A percentile compares a stretch with the other conserved stretches of the same genome.
Evolutionary conservation across 2,797 vertebrate species (phyloP).

Genomic region (Poeciliopsis infans): DNA sequence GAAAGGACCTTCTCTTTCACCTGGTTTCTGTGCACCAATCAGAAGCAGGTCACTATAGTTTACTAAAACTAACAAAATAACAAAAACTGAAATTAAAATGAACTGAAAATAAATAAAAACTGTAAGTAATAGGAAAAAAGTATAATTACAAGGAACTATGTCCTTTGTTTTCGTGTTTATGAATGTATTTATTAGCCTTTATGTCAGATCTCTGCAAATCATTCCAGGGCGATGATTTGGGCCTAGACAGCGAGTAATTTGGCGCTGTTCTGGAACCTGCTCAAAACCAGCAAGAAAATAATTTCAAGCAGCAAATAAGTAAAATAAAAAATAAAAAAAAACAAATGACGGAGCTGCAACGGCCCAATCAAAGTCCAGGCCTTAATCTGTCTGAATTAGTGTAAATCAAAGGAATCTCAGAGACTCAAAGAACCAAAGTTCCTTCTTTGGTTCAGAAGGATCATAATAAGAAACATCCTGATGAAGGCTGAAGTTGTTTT

Average conservation of each 20-base stretch:
- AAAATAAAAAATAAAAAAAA: background rate
- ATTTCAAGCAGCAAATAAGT: background rate
- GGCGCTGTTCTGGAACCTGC: background rate
- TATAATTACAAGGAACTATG: no score
- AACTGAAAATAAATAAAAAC: no score
- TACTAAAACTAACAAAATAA: no score
- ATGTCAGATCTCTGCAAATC: no score
- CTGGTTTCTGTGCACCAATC: background rate
- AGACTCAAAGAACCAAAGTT: background rate
- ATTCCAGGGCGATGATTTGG: background rate
- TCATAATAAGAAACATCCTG: background rate
- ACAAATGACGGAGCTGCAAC: background rate
- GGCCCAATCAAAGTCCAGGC: background rate
- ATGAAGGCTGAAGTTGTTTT: background rate
- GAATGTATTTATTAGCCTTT: no score
- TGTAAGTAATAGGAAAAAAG: no score
- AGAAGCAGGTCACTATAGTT: background rate
- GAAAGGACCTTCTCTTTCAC: background rate
- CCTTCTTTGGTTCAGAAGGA: background rate
- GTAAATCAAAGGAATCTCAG: background rate
- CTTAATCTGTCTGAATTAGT: background rate
- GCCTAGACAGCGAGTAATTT: background rate
- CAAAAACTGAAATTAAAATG: no score
- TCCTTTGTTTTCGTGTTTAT: no score
- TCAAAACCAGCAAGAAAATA: background rate